Percentiles rank a stretch among this genome's conserved stretches.
phyloP scores from a whole-genome alignment of 2,113 vertebrate species.

The Ardeotis arabs region DNA sequence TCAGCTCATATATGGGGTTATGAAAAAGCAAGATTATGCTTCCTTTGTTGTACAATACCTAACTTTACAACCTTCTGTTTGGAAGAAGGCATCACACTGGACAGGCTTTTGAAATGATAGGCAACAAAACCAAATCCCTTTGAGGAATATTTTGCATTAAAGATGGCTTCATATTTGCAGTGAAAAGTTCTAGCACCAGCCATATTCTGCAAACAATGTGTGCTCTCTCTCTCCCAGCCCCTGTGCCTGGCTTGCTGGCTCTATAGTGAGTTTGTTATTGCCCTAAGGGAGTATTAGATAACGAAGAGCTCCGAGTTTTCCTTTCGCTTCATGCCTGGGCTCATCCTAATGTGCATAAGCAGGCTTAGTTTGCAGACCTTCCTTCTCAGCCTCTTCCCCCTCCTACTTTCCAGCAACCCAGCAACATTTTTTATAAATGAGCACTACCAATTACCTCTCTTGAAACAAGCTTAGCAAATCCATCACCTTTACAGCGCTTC shows the following conservation, averaged over 20 bases:
- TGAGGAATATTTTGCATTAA: conserved; percentile 61
- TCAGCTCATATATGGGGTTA: not conserved
- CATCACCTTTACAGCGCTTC: not conserved
- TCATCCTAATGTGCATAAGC: not conserved
- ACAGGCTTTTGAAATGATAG: conserved; percentile 5
- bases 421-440: conserved; percentile 17
- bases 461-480: not conserved
- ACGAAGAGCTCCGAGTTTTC: not conserved
- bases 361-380: not conserved
- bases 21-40: not conserved
- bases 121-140: conserved; percentile 35
- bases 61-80: not conserved
- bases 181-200: not conserved
- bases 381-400: not conserved
- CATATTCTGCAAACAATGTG: conserved; percentile 8
- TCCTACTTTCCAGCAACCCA: not conserved
- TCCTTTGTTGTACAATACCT: not conserved
- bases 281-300: conserved; percentile 45
- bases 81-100: not conserved
- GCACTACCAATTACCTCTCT: not conserved
- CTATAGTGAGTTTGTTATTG: not conserved
- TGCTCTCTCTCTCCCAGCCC: not conserved
- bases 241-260: not conserved
- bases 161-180: not conserved
- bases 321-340: conserved; percentile 32